Evolutionary conservation across 1,140 invertebrate species (phyloP), one percentile per base, ranked within the genome.

Genomic region (Saccostrea echinata): DNA sequence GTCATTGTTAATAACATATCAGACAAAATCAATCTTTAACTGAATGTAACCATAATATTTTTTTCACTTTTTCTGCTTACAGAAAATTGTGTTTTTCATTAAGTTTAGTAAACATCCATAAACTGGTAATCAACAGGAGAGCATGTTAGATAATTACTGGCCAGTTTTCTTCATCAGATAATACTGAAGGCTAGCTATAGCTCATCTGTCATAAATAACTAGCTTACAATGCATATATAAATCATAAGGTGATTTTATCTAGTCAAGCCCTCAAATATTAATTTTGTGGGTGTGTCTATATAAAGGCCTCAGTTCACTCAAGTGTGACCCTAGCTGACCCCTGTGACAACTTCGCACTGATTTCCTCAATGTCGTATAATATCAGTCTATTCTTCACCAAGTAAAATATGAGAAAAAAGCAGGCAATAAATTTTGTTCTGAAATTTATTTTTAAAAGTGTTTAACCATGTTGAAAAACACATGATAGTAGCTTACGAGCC

Each of bases 401-500:
- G 68, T 13, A 76, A 13, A 76, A 76, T 76, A 76, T 12, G 68
- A 76, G 68, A 76, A 33, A 76, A 13, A 9, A 16, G 16, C 9
- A 30, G 27, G 27, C 27, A 12, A 76, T 76, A 33, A 76, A 76
- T 27, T 76, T 30, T 76, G 68, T 76, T 27, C 68, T 76, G 4
- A 24, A 27, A 76, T 76, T 33, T 33, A 30, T 30, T 76, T n/a
- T 30, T 33, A 30, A 76, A 76, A 16, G 27, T 27, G 68, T 76
- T 76, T 76, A 76, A 76, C 68, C 27, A 76, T 27, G 68, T 27
- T 35, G 68, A 76, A 76, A 76, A 76, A 76, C 68, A 76, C 24
- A 76, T 76, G 27, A 35, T 76, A 76, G 27, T 76, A 16, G 30
- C 68, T 76, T 76, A 76, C 16, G 27, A 76, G 68, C 27, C 27